A percentile compares a stretch with the other conserved stretches of the same genome.
phyloP scores from a whole-genome alignment of 23 tunicate species.

The Clavelina lepadiformis region DNA sequence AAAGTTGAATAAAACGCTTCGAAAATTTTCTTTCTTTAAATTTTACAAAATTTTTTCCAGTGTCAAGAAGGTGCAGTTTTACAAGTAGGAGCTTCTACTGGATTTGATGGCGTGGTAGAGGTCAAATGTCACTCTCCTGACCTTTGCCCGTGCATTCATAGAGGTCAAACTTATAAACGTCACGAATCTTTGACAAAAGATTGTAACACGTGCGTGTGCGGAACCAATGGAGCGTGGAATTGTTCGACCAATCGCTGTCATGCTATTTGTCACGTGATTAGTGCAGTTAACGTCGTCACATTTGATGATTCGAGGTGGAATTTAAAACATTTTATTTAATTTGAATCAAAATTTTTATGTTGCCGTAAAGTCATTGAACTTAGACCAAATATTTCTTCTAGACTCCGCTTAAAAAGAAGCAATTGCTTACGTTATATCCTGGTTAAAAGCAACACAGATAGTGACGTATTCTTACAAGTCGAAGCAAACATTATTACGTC shows the following conservation, averaged over 20 bases:
- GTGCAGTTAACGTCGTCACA: conserved; percentile 44
- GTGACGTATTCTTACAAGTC: neutral
- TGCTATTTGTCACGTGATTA: conserved; percentile 49
- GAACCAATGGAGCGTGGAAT: conserved; percentile 35
- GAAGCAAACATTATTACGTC: conserved; percentile 1
- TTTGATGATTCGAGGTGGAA: conserved; percentile 61
- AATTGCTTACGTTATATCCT: neutral
- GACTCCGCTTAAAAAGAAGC: neutral
- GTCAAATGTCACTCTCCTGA: conserved; percentile 20
- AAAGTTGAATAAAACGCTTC: neutral
- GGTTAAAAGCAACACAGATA: neutral
- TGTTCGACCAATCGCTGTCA: conserved; percentile 50
- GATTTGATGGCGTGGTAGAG: neutral
- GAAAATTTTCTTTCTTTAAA: neutral
- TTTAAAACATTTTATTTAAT: conserved; percentile 4
- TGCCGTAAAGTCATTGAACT: neutral
- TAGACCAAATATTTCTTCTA: neutral
- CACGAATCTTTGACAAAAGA: conserved; percentile 22
- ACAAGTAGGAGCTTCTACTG: neutral
- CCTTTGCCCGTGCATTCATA: conserved; percentile 54
- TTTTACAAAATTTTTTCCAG: conserved; percentile 1
- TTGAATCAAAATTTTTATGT: neutral
- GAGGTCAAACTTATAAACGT: conserved; percentile 14
- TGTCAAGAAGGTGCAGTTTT: conserved; percentile 36
- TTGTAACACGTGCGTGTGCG: conserved; percentile 60